Base-by-base conservation (phyloP, 2,113 vertebrate species). In the Amazona guildingii region DNA sequence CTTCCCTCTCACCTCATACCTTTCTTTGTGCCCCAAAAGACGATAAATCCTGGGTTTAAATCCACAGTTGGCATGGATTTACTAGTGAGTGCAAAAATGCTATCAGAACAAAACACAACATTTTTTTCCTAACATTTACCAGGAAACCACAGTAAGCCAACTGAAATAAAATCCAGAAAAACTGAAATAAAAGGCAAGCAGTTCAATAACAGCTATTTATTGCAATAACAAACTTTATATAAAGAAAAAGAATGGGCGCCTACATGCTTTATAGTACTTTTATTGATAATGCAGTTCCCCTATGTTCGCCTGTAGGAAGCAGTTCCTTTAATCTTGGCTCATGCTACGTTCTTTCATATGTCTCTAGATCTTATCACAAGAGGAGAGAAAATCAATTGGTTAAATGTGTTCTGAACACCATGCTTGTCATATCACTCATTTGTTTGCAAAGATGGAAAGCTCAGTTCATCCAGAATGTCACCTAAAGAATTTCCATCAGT, bases 371-470 rank as follows among this genome's bases (percentile, higher is more conserved):
- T 98, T 99, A 99, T 99, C 99, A 99, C 97, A 98, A 98, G 97
- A 96, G 95, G 98, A 99, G 98, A 98, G 98, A 98, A 99, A 99
- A 99, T 99, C 99, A 99, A 99, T 99, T 99, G 98, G 97, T 98
- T 98, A 98, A 99, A 99, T 99, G 98, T 98, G 98, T 98, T 98
- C 98, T 98, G 98, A 98, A 98, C 98, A 98, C 98, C 97, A 97
- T 96, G 90, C 98, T 98, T 99, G 99, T 99, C 99, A 99, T 99
- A 99, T 99, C 99, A 99, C 98, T 99, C 99, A 99, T 99, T 98
- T 98, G 98, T 98, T 98, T 98, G 98, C 97, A 98, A 98, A 98
- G 98, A 98, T 97, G 97, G 98, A 98, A 97, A 98, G 98, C 96
- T 98, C 97, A 97, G 98, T 97, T 98, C 98, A 99, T 98, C 98